Percentiles rank a stretch among this genome's conserved stretches.
phyloP scores from a whole-genome alignment of 2,113 vertebrate species.

The Illadopsis cleaveri region DNA sequence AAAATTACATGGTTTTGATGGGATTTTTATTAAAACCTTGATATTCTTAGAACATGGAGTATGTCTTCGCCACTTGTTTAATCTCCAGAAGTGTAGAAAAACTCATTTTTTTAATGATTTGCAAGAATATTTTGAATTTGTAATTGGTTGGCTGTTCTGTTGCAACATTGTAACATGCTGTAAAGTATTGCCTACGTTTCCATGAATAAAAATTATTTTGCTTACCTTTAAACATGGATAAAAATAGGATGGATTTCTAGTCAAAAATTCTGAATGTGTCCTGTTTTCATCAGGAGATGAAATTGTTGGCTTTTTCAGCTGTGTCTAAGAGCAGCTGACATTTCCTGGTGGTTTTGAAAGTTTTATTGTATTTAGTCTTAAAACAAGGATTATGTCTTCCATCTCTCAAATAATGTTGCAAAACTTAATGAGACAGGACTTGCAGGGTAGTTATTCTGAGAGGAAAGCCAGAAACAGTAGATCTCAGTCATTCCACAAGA shows the following conservation, averaged over 20 bases:
- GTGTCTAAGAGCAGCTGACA: background rate
- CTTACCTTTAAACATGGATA: background rate
- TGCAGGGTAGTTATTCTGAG: background rate
- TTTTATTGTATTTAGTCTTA: background rate
- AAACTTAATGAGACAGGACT: background rate
- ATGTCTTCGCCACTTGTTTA: background rate
- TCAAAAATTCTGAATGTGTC: background rate
- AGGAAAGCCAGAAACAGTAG: background rate
- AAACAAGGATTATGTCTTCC: background rate
- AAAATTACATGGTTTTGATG: background rate
- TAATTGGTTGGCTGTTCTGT: background rate
- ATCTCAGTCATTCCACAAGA: background rate
- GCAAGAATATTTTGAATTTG: background rate
- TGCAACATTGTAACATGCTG: rapidly evolving
- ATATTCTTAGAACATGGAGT: background rate
- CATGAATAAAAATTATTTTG: background rate
- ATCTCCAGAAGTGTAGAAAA: background rate
- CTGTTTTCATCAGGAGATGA: background rate
- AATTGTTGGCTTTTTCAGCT: background rate
- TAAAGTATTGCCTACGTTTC: background rate
- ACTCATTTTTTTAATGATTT: background rate
- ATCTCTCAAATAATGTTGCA: background rate
- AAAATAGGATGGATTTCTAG: background rate
- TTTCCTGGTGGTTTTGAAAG: background rate
- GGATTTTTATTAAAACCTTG: background rate